These are phyloP conservation scores for Chrysina gloriosa DNA, from an alignment of 2,888 invertebrate species.

Conservation along the genomic window DNA sequence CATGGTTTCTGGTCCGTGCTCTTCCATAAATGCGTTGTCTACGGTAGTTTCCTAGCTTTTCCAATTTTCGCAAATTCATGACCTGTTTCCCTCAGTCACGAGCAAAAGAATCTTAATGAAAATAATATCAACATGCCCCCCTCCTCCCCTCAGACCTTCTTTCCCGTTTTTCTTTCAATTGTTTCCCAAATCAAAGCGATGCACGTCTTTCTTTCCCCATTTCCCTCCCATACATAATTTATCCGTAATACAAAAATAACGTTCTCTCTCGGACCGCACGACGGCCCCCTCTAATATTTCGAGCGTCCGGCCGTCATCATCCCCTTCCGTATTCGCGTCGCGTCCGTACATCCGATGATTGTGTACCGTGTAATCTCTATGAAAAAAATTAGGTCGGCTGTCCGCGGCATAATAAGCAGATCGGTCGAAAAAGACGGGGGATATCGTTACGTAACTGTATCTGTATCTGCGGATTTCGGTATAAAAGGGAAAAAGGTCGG, in stretches of 20 bases:
- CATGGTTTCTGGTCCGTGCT: too few relatives aligned
- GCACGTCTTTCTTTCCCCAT: too few relatives aligned
- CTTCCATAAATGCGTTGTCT: too few relatives aligned
- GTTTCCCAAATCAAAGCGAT: too few relatives aligned
- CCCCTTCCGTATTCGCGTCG: constrained; percentile 5
- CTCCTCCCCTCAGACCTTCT: too few relatives aligned
- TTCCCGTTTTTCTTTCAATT: too few relatives aligned
- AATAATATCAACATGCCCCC: too few relatives aligned
- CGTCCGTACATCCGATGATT: constrained; percentile 29
- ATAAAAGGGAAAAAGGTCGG: constrained; percentile 3
- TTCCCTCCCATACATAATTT: constrained; percentile 11
- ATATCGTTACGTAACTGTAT: background rate
- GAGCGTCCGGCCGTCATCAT: background rate
- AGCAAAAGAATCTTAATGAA: too few relatives aligned
- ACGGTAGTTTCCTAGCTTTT: too few relatives aligned
- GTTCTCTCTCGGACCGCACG: background rate
- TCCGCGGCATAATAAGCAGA: constrained; percentile 28
- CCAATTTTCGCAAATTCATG: too few relatives aligned
- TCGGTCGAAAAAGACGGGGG: background rate
- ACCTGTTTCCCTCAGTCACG: too few relatives aligned
- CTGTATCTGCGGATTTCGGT: too few relatives aligned
- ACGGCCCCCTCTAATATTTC: background rate
- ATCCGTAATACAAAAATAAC: constrained; percentile 4
- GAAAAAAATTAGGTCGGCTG: constrained; percentile 36
- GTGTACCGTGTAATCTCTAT: constrained; percentile 31